Conservation (phyloP, 2,888 invertebrate genomes). For the Cryptocephalus moraei region DNA sequence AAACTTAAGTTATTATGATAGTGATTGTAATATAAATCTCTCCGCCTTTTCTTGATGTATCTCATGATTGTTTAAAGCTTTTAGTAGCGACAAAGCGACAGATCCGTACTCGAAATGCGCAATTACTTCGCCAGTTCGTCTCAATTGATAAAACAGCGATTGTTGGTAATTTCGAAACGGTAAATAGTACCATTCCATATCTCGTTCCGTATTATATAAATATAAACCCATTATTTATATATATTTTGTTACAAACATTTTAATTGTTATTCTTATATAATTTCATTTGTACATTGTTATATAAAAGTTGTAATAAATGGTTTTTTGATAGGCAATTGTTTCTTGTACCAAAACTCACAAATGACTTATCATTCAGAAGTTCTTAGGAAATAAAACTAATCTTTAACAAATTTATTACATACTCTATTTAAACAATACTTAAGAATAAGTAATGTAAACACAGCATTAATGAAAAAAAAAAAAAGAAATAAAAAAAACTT, state of each 20-base stretch:
- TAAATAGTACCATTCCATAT: no score
- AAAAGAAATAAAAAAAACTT: slow-evolving; percentile 13
- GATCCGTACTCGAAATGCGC: no score
- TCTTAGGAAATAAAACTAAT: slow-evolving; percentile 11
- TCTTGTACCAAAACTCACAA: background rate
- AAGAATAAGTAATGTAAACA: slow-evolving; percentile 19
- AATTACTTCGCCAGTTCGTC: no score
- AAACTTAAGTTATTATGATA: no score
- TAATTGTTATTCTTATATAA: slow-evolving; percentile 7
- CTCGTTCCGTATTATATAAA: no score
- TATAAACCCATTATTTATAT: slow-evolving; percentile 2
- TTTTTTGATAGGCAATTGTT: slow-evolving; percentile 7
- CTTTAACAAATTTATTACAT: slow-evolving; percentile 20
- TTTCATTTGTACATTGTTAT: slow-evolving; percentile 11
- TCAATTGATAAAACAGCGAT: no score
- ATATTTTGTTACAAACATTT: slow-evolving; percentile 4
- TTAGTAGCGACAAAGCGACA: no score
- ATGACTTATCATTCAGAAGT: background rate
- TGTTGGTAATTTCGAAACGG: no score
- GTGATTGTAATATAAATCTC: no score
- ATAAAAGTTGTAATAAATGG: slow-evolving; percentile 17
- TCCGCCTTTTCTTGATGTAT: no score
- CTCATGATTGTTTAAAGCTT: no score
- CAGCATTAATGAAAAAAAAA: slow-evolving; percentile 18
- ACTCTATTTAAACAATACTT: slow-evolving; percentile 16